Conservation (phyloP, 2,888 invertebrate genomes). For the Thera obeliscata region DNA sequence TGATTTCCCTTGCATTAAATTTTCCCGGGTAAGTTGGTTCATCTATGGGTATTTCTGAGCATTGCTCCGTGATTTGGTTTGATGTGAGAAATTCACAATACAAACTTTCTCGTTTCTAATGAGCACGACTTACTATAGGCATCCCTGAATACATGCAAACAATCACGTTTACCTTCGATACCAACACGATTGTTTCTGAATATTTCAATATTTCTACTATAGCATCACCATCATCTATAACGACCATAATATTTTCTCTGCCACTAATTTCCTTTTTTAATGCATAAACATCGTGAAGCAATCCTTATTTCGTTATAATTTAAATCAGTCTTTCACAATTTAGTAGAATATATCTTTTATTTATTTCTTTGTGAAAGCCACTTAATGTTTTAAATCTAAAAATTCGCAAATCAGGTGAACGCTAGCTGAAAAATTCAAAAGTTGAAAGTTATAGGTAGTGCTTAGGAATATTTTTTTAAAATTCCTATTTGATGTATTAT, state of each 20-base stretch:
- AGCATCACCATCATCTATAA: neutral
- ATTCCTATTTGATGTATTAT: neutral
- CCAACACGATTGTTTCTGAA: neutral
- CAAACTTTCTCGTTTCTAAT: slow-evolving; percentile 34
- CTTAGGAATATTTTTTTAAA: neutral
- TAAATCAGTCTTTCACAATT: neutral
- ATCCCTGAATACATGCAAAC: slow-evolving; percentile 21
- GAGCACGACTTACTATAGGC: slow-evolving; percentile 19
- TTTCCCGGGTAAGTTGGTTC: slow-evolving; percentile 13
- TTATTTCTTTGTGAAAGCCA: neutral
- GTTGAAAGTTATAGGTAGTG: neutral
- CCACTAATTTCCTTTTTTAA: no score
- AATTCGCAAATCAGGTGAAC: neutral
- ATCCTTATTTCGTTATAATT: neutral
- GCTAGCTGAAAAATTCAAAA: neutral
- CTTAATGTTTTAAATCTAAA: neutral
- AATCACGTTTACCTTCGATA: neutral
- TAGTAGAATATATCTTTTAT: neutral
- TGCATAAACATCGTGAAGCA: neutral
- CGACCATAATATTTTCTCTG: no score
- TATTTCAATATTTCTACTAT: neutral
- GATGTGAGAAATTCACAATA: slow-evolving; percentile 28
- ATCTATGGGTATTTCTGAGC: slow-evolving; percentile 21
- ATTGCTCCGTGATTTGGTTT: slow-evolving; percentile 20
- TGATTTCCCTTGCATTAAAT: slow-evolving; percentile 31